Conservation (phyloP, 2,888 invertebrate species). For the Mechanitis messenoides region DNA sequence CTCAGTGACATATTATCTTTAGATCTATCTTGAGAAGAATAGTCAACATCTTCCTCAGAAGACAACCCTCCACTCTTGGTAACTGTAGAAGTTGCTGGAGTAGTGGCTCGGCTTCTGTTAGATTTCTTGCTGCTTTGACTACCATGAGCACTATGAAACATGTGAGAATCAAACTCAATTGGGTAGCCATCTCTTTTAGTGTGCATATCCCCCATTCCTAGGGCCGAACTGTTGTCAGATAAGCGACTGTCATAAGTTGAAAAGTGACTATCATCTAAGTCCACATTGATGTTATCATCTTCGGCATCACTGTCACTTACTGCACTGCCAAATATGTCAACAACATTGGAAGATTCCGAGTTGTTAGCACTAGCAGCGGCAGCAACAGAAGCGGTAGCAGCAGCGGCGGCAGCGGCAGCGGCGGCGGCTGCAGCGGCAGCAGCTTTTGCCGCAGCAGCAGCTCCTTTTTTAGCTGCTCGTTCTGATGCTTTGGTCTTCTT, state of each 20-base stretch:
- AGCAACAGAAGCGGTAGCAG: constrained; percentile 17
- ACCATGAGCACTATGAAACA: constrained; percentile 41
- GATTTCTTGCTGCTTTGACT: constrained; percentile 38
- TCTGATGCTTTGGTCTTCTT: constrained; percentile 55
- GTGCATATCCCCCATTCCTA: constrained; percentile 42
- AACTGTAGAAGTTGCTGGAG: constrained; percentile 39
- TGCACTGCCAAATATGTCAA: constrained; percentile 93
- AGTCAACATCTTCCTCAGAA: constrained; percentile 57
- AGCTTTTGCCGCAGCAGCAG: constrained; percentile 35
- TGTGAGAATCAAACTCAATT: constrained; percentile 58
- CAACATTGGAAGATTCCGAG: constrained; percentile 58
- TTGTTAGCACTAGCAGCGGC: constrained; percentile 33
- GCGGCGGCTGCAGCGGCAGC: constrained; percentile 20
- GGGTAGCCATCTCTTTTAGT: constrained; percentile 42
- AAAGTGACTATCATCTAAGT: constrained; percentile 87
- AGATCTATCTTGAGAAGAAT: constrained; percentile 48
- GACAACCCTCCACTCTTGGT: constrained; percentile 44
- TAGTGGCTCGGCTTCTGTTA: constrained; percentile 39
- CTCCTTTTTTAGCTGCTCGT: constrained; percentile 31
- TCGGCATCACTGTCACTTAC: constrained; percentile 91
- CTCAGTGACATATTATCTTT: constrained; percentile 78
- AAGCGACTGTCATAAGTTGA: constrained; percentile 84
- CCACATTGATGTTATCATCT: constrained; percentile 86
- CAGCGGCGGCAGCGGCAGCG: constrained; percentile 3
- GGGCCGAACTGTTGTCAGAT: constrained; percentile 76